A percentile compares a stretch with the other conserved stretches of the same genome.
phyloP scores from a whole-genome alignment of 2,888 invertebrate species.

The Lysandra bellargus region DNA sequence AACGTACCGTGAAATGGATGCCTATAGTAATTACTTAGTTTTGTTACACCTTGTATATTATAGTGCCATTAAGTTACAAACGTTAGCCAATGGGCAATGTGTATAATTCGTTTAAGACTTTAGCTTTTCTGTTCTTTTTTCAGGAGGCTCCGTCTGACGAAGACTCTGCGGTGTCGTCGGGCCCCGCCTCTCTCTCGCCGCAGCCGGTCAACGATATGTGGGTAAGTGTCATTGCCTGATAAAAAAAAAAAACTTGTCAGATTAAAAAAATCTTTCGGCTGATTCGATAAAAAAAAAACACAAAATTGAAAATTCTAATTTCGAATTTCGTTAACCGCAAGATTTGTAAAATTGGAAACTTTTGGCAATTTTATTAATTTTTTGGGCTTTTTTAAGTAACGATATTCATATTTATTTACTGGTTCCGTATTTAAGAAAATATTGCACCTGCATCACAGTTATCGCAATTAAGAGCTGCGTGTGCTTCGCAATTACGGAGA shows the following conservation, averaged over 20 bases:
- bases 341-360: not conserved
- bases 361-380: not conserved
- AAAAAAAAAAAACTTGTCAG: not conserved
- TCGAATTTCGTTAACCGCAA: not conserved
- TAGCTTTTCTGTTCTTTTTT: slow-evolving; percentile 34
- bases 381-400: too few species aligned
- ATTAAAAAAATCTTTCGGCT: not conserved
- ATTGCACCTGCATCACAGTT: not conserved
- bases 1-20: too few species aligned
- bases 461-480: slow-evolving; percentile 6
- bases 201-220: slow-evolving; percentile 82
- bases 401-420: too few species aligned
- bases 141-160: slow-evolving; percentile 81
- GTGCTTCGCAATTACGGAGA: slow-evolving; percentile 33
- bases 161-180: slow-evolving; percentile 85
- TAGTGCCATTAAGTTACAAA: too few species aligned
- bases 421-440: not conserved
- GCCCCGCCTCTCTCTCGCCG: slow-evolving; percentile 85
- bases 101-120: too few species aligned
- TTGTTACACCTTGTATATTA: too few species aligned
- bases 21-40: too few species aligned
- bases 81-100: too few species aligned
- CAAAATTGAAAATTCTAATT: not conserved
- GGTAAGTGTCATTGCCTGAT: slow-evolving; percentile 56
- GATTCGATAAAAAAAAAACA: not conserved